phyloP scores from a whole-genome alignment of 2,113 vertebrate genomes.

The Cyprinodon brontotheroides region DNA sequence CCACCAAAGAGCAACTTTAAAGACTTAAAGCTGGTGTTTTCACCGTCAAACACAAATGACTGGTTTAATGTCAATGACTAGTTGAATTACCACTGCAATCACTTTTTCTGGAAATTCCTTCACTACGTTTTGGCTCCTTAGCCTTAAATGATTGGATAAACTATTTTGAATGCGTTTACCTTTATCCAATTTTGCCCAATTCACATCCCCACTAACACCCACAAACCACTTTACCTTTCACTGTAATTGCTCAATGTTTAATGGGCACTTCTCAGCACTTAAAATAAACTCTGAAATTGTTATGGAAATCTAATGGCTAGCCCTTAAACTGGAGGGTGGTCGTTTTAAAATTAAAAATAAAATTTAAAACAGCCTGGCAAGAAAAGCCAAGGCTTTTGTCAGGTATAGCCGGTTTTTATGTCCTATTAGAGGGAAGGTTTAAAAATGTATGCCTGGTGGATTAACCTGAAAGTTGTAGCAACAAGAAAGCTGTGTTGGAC shows the following conservation, averaged over 20 bases:
- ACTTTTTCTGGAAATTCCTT: neutral
- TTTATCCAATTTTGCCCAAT: neutral
- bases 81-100: neutral
- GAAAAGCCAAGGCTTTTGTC: neutral
- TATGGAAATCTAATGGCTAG: neutral
- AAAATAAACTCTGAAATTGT: neutral
- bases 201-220: neutral
- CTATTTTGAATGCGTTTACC: neutral
- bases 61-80: neutral
- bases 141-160: too few species aligned
- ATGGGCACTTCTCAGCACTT: neutral
- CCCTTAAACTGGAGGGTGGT: neutral
- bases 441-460: neutral
- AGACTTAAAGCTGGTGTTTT: neutral
- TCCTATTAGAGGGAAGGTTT: neutral
- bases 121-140: neutral
- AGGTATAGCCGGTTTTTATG: neutral
- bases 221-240: neutral
- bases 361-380: neutral
- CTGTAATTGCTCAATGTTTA: neutral
- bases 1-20: too few species aligned
- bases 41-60: neutral
- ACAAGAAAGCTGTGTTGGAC: neutral
- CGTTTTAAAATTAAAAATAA: neutral
- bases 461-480: neutral